Percentiles rank a stretch among this genome's conserved stretches.
Evolutionary conservation across 2,888 invertebrate species (phyloP).

Genomic region (Caenorhabditis becei): DNA sequence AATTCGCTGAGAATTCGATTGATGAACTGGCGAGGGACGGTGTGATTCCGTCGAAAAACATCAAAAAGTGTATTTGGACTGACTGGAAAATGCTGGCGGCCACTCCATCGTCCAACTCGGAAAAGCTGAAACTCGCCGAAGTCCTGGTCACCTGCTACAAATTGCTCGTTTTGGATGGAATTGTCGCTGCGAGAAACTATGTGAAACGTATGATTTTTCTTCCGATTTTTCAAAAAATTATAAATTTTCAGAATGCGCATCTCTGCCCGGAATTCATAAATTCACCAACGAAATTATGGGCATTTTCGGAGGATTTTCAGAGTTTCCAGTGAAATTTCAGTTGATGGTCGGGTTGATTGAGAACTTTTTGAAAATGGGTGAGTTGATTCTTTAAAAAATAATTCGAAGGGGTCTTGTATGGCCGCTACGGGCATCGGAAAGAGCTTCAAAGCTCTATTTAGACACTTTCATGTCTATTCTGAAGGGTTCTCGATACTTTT

Average conservation of each 20-base stretch:
- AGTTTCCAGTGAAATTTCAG: conserved; percentile 51
- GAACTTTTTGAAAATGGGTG: conserved; percentile 52
- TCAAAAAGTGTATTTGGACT: conserved; percentile 39
- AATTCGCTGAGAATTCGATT: conserved; percentile 13
- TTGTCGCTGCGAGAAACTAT: conserved; percentile 26
- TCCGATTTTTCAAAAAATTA: not conserved
- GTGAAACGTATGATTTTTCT: conserved; percentile 26
- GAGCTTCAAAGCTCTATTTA: too few relatives aligned
- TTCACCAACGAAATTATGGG: conserved; percentile 16
- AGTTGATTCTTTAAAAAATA: too few relatives aligned
- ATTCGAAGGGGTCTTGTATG: not conserved
- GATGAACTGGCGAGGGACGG: conserved; percentile 10
- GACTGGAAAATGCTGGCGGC: conserved; percentile 32
- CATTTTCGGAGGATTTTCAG: conserved; percentile 50
- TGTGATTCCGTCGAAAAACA: conserved; percentile 32
- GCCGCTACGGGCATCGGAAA: too few relatives aligned
- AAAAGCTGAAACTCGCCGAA: conserved; percentile 35
- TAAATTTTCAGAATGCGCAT: not conserved
- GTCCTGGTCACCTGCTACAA: conserved; percentile 29
- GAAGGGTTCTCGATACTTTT: too few relatives aligned
- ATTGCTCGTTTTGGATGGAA: conserved; percentile 40
- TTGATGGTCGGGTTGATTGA: conserved; percentile 32
- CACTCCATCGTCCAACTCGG: not conserved
- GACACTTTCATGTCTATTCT: too few relatives aligned
- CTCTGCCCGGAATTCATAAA: not conserved